Evolutionary conservation across 2,797 vertebrate genomes (phyloP).

Genomic region (Sebastes taczanowskii): DNA sequence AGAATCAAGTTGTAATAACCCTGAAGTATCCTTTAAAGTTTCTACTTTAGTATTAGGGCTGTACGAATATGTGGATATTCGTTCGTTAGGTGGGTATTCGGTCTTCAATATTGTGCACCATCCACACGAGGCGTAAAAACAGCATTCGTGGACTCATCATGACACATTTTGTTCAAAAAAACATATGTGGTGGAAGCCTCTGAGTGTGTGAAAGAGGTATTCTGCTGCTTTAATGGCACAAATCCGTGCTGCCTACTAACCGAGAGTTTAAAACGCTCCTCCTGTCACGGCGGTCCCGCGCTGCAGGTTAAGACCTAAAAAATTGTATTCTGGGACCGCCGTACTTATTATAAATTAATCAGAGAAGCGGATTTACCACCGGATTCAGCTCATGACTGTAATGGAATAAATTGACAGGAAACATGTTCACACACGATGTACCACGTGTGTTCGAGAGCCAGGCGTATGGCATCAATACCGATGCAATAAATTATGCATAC

Average conservation of each 20-base stretch:
- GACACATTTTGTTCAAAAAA: too few relatives aligned
- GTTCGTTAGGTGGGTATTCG: accelerated
- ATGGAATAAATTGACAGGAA: conserved; percentile 27
- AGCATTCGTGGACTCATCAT: too few relatives aligned
- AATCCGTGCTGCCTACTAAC: too few relatives aligned
- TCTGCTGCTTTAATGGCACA: too few relatives aligned
- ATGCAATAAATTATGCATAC: conserved; percentile 42
- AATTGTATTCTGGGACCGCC: background rate
- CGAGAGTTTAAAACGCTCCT: too few relatives aligned
- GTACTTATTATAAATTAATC: conserved; percentile 28
- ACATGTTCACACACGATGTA: conserved; percentile 1
- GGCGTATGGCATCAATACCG: background rate
- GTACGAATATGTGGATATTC: too few relatives aligned
- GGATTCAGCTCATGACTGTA: conserved; percentile 9
- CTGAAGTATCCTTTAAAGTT: conserved; percentile 18
- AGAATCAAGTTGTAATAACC: background rate
- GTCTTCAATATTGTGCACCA: too few relatives aligned
- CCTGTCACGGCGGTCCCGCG: too few relatives aligned
- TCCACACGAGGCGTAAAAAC: too few relatives aligned
- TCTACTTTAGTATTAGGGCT: background rate
- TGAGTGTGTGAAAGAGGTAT: too few relatives aligned
- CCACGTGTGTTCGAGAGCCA: background rate
- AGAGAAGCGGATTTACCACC: conserved; percentile 18
- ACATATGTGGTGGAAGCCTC: too few relatives aligned
- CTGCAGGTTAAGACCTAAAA: too few relatives aligned